Base-by-base conservation (phyloP, 2,888 invertebrate genomes). In the Mesoligia furuncula region DNA sequence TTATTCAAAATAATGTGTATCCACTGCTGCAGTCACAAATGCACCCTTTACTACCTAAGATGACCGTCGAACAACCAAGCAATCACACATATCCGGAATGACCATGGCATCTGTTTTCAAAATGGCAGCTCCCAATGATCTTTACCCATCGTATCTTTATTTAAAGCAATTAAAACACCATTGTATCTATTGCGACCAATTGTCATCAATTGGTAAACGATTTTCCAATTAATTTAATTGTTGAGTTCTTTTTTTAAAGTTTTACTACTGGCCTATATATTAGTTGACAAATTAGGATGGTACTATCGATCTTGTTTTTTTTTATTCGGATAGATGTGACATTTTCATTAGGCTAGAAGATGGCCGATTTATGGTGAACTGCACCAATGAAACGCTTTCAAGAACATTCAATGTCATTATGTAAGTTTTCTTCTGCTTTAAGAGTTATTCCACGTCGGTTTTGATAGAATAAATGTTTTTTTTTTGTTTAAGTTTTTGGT, bases 131-230 rank as follows among this genome's bases (percentile, higher is more conserved):
- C 68, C 67, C 77, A 80, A 69, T 83, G 62, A 79, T 65, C 66
- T 15, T 62, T 77, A 75, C 69, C 68, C 75, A 86, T 86, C 77
- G 75, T 87, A 74, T 80, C 77, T 78, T 88, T 86, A 88, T 86
- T 90, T 87, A 87, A 87, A 89, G 88, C 88, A 91, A 92, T 91
- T 91, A 90, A 88, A 89, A 87, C 82, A 73, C 80, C 77, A 89
- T 90, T 85, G 84, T 73, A 75, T 89, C 89, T 83, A 91, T 92
- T 91, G 73, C 79, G 68, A 81, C 57, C 89, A 92, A 92, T 92
- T 92, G 92, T 81, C 69, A 62, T 83, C 92, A 92, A 92, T 92
- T 92, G 90, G 66, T 81, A 79, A 80, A 87, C 89, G 87, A 91
- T 91, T 92, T 92, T 90, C 90, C 90, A 92, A 92, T 92, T 92